A percentile compares a stretch with the other conserved stretches of the same genome.
phyloP scores from a whole-genome alignment of 2,888 invertebrate species.

The Noctua janthina region DNA sequence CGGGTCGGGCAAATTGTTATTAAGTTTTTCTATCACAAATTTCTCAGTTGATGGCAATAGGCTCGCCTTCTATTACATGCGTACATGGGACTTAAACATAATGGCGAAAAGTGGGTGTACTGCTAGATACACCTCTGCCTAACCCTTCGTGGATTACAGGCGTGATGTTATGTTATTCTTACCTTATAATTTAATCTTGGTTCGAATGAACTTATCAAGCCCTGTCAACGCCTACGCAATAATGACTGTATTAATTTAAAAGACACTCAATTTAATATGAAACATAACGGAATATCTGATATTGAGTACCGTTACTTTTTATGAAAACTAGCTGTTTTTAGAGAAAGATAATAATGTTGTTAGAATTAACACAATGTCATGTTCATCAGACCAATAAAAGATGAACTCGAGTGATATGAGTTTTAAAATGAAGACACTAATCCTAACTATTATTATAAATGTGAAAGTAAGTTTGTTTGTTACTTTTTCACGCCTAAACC shows the following conservation, averaged over 20 bases:
- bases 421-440: not conserved
- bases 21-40: no score
- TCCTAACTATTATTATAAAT: no score
- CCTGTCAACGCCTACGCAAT: conserved; percentile 41
- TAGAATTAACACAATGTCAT: conserved; percentile 1
- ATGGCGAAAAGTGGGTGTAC: no score
- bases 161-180: not conserved
- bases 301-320: conserved; percentile 39
- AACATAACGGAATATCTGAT: conserved; percentile 47
- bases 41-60: no score
- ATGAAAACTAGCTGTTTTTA: conserved; percentile 40
- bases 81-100: no score
- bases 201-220: not conserved
- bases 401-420: not conserved
- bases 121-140: no score
- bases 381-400: conserved; percentile 22
- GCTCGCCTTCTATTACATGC: no score
- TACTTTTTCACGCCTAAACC: no score
- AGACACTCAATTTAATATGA: conserved; percentile 38
- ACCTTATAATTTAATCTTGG: not conserved
- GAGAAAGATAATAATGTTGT: conserved; percentile 14
- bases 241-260: conserved; percentile 33
- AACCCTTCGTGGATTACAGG: no score
- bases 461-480: no score
- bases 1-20: no score